Base-by-base conservation (phyloP, 2,888 invertebrate genomes). In the Sesia bembeciformis region DNA sequence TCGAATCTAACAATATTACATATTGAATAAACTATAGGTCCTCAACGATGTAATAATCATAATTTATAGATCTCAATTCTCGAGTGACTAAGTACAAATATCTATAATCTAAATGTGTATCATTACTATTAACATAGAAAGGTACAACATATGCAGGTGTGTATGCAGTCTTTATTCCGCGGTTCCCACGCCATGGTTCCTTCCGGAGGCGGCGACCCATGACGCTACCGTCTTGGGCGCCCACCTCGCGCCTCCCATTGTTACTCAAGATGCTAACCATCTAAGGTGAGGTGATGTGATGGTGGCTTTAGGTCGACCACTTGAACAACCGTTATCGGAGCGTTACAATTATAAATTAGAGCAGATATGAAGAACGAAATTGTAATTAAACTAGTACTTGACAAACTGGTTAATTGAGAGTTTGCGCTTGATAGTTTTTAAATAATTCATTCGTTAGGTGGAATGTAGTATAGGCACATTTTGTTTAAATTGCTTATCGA, bases 131-230 rank as follows among this genome's bases (percentile, higher is more conserved):
- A 46, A 23, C 23, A 46, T 7, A 46, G 23, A 23, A 46, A 46
- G n/a, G 46, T 8, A 23, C 46, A 46, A 46, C 23, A 46, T 39
- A 40, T 46, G 46, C 46, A 40, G 39, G 52, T 40, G 52, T 52
- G 8, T 5, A 49, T 5, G 49, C 4, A 49, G 52, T 40, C 40
- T 40, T 50, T 23, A 23, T 23, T 42, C 38, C 23, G 38, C 56
- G 59, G 70, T 86, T 88, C 88, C 80, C 88, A 88, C 87, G 85
- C 59, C 60, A 55, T 63, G 85, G 86, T 87, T 86, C 84, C 88
- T 86, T 87, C 87, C 86, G 84, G 77, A 79, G 72, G 68, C 81
- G 70, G 67, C 80, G 87, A 88, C 86, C 88, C 88, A 78, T 83
- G 79, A 81, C 84, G 84, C 85, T 81, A 84, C 83, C 70, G 85